A percentile compares a stretch with the other conserved stretches of the same genome.
These are phyloP conservation scores for Phalacrocorax aristotelis DNA, from an alignment of 2,113 vertebrate genomes.

Conservation along the genomic window DNA sequence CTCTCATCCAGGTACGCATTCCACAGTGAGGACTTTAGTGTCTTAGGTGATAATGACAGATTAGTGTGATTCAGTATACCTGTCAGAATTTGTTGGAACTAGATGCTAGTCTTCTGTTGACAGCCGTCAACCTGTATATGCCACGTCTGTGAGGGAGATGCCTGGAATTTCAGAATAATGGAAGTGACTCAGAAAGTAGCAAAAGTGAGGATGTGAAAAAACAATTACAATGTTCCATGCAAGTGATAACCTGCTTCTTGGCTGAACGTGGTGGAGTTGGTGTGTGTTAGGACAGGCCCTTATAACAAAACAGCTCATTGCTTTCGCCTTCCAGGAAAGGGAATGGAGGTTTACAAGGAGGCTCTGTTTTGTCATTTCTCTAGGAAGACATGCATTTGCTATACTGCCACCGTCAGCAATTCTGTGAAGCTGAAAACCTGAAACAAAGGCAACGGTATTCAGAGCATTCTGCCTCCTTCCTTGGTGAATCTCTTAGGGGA, in stretches of 20 bases:
- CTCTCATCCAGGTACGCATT: not conserved
- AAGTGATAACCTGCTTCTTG: slow-evolving; percentile 14
- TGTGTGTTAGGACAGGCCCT: not conserved
- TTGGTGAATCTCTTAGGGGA: not conserved
- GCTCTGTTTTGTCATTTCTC: not conserved
- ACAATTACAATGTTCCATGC: not conserved
- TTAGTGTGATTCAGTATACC: not conserved
- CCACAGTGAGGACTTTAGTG: not conserved
- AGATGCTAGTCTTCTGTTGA: not conserved
- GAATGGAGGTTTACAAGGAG: not conserved
- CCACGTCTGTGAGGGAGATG: not conserved
- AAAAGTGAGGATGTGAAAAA: not conserved
- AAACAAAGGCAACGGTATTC: not conserved
- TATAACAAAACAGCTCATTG: not conserved
- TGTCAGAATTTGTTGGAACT: not conserved
- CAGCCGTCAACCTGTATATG: not conserved
- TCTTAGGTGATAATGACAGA: not conserved
- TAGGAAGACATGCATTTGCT: not conserved
- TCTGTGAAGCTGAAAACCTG: not conserved
- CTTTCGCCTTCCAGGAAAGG: not conserved
- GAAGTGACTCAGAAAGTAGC: slow-evolving; percentile 23
- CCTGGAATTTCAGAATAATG: not conserved
- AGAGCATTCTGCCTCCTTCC: not conserved
- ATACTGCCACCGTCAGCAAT: not conserved
- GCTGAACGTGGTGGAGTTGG: not conserved